Percentiles rank a stretch among this genome's conserved stretches.
These are phyloP conservation scores for Beris chalybata DNA, from an alignment of 2,888 invertebrate genomes.

Conservation along the genomic window DNA sequence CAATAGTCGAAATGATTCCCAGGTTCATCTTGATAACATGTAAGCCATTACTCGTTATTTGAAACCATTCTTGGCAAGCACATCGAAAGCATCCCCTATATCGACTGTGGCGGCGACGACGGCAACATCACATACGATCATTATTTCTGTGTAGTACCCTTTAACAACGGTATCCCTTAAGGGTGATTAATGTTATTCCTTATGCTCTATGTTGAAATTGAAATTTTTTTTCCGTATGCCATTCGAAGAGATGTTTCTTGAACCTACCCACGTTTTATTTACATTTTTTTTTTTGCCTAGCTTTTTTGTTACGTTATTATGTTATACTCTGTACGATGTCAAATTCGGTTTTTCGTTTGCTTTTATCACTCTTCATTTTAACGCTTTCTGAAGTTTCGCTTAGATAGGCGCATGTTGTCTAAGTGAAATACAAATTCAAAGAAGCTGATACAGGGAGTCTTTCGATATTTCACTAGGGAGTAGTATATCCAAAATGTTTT, in stretches of 20 bases:
- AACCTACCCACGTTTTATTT: neutral
- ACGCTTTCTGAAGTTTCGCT: constrained; percentile 2
- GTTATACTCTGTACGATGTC: constrained; percentile 2
- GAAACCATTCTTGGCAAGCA: too few relatives aligned
- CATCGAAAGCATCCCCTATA: too few relatives aligned
- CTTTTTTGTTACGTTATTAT: neutral
- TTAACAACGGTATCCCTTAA: constrained; percentile 18
- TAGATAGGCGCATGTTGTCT: neutral
- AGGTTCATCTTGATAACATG: too few relatives aligned
- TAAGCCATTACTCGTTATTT: too few relatives aligned
- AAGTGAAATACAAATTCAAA: too few relatives aligned
- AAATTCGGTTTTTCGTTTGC: constrained; percentile 14
- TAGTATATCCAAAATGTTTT: too few relatives aligned
- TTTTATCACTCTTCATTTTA: constrained; percentile 27
- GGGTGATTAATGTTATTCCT: constrained; percentile 29
- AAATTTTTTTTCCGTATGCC: constrained; percentile 17
- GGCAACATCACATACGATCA: too few relatives aligned
- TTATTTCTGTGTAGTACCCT: constrained; percentile 6
- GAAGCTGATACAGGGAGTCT: too few relatives aligned
- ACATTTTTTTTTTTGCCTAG: neutral
- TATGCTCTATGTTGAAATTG: constrained; percentile 16
- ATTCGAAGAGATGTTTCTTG: neutral
- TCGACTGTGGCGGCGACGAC: too few relatives aligned
- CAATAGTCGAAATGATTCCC: too few relatives aligned
- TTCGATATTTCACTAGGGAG: too few relatives aligned